These are phyloP conservation scores for Dyspetes luteomarginatus DNA, from an alignment of 2,888 invertebrate genomes.

Conservation along the genomic window DNA sequence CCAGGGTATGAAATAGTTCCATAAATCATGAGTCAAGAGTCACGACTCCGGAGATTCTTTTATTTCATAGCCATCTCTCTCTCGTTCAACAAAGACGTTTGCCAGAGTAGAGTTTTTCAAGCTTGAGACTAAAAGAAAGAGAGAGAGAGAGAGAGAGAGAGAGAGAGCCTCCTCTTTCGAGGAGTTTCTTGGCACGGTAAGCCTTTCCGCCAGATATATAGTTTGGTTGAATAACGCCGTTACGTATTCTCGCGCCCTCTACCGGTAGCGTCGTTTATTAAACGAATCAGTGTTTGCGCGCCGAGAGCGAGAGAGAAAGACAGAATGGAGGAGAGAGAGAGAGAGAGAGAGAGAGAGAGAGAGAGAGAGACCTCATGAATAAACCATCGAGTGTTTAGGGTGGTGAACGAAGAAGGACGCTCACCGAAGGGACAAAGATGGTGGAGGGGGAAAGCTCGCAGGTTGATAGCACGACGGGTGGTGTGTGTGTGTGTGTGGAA, in stretches of 20 bases:
- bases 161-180: constrained; percentile 51
- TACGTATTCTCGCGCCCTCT: constrained; percentile 61
- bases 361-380: constrained; percentile 80
- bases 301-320: constrained; percentile 70
- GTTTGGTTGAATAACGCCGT: constrained; percentile 80
- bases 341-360: background rate
- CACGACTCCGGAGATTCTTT: constrained; percentile 31
- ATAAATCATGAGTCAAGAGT: constrained; percentile 51
- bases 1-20: constrained; percentile 3
- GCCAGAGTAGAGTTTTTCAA: constrained; percentile 1
- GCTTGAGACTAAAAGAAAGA: constrained; percentile 1
- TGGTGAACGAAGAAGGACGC: constrained; percentile 68
- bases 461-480: constrained; percentile 61
- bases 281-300: constrained; percentile 83
- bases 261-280: constrained; percentile 79
- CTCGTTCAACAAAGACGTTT: background rate
- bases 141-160: constrained; percentile 29
- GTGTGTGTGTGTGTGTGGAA: constrained; percentile 39
- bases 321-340: background rate
- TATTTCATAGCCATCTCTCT: constrained; percentile 38
- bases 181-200: constrained; percentile 77
- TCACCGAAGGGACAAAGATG: constrained; percentile 29
- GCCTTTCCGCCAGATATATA: constrained; percentile 78
- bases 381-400: constrained; percentile 82
- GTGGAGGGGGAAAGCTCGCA: constrained; percentile 29